Conservation (phyloP, 2,797 vertebrate genomes). For the Furcifer pardalis region DNA sequence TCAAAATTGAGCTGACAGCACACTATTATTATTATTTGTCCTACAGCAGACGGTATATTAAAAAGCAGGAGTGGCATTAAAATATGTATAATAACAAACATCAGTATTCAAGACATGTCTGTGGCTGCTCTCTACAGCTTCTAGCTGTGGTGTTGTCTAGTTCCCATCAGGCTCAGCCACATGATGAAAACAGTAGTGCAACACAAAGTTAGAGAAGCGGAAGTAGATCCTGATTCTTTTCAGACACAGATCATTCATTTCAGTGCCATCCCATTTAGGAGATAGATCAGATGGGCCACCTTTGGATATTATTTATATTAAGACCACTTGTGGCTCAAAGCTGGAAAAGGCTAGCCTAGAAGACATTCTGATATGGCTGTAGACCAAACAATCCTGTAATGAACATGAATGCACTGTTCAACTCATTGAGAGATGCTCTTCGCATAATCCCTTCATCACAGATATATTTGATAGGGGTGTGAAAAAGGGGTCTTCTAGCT, state of each 20-base stretch:
- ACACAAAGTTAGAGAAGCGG: no score
- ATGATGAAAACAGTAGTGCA: no score
- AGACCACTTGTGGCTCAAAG: background rate
- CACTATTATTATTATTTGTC: no score
- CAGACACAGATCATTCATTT: background rate
- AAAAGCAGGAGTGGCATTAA: background rate
- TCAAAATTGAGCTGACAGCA: no score
- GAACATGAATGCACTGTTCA: background rate
- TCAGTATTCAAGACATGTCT: background rate
- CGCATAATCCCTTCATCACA: no score
- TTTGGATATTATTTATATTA: background rate
- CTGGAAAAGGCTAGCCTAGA: background rate
- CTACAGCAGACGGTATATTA: background rate
- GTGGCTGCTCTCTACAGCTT: background rate
- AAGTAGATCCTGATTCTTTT: no score
- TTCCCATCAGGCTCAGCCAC: background rate
- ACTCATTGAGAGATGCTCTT: no score
- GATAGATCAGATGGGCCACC: background rate
- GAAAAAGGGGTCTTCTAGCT: no score
- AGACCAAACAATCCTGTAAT: background rate
- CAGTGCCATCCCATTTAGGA: background rate
- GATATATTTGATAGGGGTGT: no score
- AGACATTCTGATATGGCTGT: background rate
- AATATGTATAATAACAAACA: background rate
- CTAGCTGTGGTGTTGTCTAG: background rate